A percentile compares a stretch with the other conserved stretches of the same genome.
These are phyloP conservation scores for Cotesia congregata DNA, from an alignment of 2,888 invertebrate genomes.

Conservation along the genomic window DNA sequence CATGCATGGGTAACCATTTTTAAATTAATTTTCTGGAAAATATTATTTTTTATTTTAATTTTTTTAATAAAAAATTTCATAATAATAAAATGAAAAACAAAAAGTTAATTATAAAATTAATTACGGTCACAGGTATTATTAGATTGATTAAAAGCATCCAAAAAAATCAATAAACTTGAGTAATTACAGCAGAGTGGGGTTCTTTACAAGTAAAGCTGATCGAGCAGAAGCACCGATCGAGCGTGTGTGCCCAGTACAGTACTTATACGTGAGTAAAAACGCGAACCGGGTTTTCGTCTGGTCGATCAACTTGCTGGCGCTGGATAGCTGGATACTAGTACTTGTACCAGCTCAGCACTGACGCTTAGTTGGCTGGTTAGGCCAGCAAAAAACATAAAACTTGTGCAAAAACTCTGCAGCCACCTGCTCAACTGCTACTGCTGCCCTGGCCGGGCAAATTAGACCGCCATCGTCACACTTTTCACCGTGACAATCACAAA, in stretches of 20 bases:
- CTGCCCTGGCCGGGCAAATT: neutral
- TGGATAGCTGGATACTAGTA: too few species aligned
- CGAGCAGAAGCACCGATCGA: conserved; percentile 1
- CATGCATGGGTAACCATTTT: neutral
- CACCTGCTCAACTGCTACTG: neutral
- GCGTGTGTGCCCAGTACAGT: neutral
- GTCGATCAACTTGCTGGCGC: conserved; percentile 47
- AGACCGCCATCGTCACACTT: neutral
- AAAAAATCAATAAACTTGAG: neutral
- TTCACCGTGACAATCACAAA: neutral
- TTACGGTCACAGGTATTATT: neutral
- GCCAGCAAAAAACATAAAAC: neutral
- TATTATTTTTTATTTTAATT: neutral
- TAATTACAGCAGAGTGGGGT: neutral
- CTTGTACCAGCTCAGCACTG: neutral
- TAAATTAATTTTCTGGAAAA: neutral
- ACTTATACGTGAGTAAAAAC: conserved; percentile 52
- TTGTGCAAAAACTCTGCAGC: neutral
- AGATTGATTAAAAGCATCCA: neutral
- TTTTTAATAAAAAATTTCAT: neutral
- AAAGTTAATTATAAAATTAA: neutral
- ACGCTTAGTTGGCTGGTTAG: neutral
- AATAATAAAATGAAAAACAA: neutral
- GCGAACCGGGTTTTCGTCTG: conserved; percentile 55
- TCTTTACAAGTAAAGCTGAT: conserved; percentile 6